Percentiles rank a stretch among this genome's conserved stretches.
These are phyloP conservation scores for Agriotes lineatus DNA, from an alignment of 2,888 invertebrate genomes.

Conservation along the genomic window DNA sequence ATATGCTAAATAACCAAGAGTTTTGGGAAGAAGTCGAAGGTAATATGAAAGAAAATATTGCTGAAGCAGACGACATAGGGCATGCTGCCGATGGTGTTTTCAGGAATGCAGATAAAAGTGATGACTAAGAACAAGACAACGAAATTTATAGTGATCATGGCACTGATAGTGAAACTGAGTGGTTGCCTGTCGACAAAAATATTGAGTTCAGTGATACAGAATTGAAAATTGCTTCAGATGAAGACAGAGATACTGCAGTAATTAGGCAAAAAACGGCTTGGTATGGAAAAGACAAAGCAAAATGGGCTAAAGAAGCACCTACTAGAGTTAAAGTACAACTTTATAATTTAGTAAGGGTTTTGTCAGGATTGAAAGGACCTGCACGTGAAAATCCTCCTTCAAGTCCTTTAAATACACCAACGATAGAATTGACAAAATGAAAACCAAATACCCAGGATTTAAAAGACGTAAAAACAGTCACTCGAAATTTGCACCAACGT, in stretches of 20 bases:
- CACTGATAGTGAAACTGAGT: not conserved
- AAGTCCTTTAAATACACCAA: not conserved
- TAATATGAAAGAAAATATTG: not conserved
- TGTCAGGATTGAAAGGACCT: not conserved
- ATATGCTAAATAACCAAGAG: not conserved
- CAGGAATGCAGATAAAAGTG: not conserved
- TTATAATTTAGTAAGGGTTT: not conserved
- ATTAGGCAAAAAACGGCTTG: not conserved
- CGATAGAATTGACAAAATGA: not conserved
- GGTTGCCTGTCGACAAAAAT: not conserved
- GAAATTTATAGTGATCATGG: not conserved
- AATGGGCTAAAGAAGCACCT: not conserved
- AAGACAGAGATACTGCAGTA: not conserved
- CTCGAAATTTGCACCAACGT: constrained; percentile 9
- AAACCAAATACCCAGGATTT: not conserved
- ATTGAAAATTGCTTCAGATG: too few species aligned
- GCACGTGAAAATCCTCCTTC: not conserved
- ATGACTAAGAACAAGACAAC: not conserved
- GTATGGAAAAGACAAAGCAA: not conserved
- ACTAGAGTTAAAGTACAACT: not conserved
- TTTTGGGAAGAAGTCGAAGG: too few species aligned
- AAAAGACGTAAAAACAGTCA: not conserved
- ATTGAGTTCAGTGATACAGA: not conserved
- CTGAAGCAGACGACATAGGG: not conserved
- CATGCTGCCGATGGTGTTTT: not conserved